Percentiles rank a stretch among this genome's conserved stretches.
Conservation (phyloP, 2,113 vertebrate species). For the Muscicapa adusta region DNA sequence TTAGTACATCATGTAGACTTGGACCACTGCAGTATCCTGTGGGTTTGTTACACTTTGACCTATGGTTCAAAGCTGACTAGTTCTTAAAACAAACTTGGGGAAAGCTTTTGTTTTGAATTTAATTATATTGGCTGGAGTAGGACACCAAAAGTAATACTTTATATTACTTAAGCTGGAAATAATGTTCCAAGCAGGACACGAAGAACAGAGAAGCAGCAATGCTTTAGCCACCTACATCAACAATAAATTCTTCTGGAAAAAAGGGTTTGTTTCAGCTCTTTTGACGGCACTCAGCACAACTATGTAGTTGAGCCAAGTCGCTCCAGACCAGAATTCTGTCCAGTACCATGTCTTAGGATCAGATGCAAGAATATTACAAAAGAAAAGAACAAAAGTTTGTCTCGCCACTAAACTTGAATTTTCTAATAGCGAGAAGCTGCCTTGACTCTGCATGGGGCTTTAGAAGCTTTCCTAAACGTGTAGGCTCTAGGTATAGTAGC, state of each 20-base stretch:
- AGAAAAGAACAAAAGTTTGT: background rate
- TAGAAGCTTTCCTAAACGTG: background rate
- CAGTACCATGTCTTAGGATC: background rate
- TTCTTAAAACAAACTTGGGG: background rate
- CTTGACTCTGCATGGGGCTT: background rate
- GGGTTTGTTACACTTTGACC: slow-evolving; percentile 42
- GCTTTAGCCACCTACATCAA: background rate
- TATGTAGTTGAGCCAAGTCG: background rate
- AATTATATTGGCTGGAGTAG: background rate
- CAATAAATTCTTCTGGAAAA: background rate
- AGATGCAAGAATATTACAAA: background rate
- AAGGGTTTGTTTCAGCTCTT: background rate
- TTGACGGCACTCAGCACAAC: background rate
- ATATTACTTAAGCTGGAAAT: background rate
- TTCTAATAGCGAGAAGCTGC: background rate
- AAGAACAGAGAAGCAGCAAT: background rate
- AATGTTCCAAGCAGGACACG: background rate
- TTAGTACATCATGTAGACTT: background rate
- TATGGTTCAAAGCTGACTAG: background rate
- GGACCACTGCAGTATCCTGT: background rate
- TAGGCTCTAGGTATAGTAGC: background rate
- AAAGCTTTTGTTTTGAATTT: background rate
- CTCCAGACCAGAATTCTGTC: background rate
- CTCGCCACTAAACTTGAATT: background rate
- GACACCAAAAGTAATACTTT: background rate